phyloP scores from a whole-genome alignment of 2,888 invertebrate genomes.

The Dermolepida albohirtum region DNA sequence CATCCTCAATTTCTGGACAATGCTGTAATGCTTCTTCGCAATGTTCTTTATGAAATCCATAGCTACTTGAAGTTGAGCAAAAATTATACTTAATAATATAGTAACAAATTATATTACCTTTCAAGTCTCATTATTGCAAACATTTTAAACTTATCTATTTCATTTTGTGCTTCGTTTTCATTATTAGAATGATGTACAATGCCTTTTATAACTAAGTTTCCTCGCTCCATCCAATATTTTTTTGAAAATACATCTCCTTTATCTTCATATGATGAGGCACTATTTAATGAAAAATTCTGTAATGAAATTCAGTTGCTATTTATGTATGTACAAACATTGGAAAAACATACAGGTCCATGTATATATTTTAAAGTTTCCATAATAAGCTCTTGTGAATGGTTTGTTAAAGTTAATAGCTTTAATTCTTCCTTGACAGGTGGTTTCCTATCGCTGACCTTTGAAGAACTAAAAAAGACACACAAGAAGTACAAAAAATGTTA shows the following conservation, averaged over 20 bases:
- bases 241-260: slow-evolving; percentile 76
- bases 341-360: slow-evolving; percentile 76
- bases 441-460: slow-evolving; percentile 53
- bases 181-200: slow-evolving; percentile 76
- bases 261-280: slow-evolving; percentile 69
- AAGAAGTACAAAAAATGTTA: slow-evolving; percentile 1
- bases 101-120: slow-evolving; percentile 66
- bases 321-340: not conserved
- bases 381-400: slow-evolving; percentile 78
- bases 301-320: slow-evolving; percentile 44
- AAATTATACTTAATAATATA: slow-evolving; percentile 9
- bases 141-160: slow-evolving; percentile 74
- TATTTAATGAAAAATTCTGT: slow-evolving; percentile 67
- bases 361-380: slow-evolving; percentile 80
- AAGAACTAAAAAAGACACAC: slow-evolving; percentile 36
- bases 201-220: slow-evolving; percentile 80
- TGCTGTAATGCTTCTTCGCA: slow-evolving; percentile 79
- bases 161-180: slow-evolving; percentile 69
- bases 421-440: slow-evolving; percentile 78
- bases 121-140: slow-evolving; percentile 80
- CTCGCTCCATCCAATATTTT: slow-evolving; percentile 82
- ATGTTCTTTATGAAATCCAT: slow-evolving; percentile 80
- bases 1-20: slow-evolving; percentile 76
- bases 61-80: slow-evolving; percentile 66
- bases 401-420: slow-evolving; percentile 76